A percentile compares a stretch with the other conserved stretches of the same genome.
Conservation (phyloP, 2,113 vertebrate species). For the Camelus dromedarius region DNA sequence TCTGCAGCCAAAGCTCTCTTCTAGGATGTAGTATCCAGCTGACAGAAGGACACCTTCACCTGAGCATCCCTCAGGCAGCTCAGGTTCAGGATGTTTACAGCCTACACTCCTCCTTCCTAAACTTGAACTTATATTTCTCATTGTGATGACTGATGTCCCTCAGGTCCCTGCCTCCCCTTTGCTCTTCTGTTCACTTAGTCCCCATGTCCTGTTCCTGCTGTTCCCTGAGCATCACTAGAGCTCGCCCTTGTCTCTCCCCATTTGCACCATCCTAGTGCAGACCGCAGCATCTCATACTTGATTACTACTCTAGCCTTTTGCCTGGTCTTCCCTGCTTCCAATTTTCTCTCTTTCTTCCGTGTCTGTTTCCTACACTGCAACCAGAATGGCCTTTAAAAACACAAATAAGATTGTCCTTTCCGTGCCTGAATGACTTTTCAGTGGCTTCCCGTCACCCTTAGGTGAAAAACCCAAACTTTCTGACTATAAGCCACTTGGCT, state of each 20-base stretch:
- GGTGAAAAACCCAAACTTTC: neutral
- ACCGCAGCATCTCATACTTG: too few relatives aligned
- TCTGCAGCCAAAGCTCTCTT: neutral
- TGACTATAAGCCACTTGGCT: neutral
- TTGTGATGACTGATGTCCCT: neutral
- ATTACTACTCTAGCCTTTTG: neutral
- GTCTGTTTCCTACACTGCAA: too few relatives aligned
- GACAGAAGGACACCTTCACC: too few relatives aligned
- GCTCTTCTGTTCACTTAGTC: neutral
- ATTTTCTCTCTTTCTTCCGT: neutral
- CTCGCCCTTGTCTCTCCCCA: neutral
- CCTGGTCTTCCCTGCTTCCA: neutral
- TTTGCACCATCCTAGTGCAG: neutral
- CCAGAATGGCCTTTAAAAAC: neutral
- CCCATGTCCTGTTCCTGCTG: neutral
- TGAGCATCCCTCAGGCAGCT: neutral
- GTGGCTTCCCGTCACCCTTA: neutral
- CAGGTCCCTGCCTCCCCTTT: neutral
- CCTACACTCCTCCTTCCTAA: neutral
- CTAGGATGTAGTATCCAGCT: too few relatives aligned
- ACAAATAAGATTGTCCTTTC: neutral
- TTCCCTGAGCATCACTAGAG: neutral
- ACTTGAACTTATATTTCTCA: neutral
- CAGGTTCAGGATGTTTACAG: accelerated
- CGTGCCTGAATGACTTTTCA: neutral